These are phyloP conservation scores for Salmo trutta DNA, from an alignment of 2,797 vertebrate species.

Conservation along the genomic window DNA sequence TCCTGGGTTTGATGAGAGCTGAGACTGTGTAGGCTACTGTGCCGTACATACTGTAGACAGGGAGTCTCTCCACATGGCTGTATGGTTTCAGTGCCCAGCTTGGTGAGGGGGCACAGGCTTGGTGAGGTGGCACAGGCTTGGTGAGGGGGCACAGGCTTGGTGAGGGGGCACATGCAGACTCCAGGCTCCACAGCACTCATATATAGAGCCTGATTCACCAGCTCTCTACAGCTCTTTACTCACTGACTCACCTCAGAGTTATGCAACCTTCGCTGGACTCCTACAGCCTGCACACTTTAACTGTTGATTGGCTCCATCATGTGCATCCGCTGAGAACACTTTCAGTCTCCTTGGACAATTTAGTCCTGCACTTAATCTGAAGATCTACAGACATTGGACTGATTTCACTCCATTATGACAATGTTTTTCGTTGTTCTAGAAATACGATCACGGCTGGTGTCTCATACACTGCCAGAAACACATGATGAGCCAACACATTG, in stretches of 20 bases:
- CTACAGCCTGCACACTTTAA: neutral
- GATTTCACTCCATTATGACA: neutral
- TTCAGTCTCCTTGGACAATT: neutral
- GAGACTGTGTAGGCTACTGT: no score
- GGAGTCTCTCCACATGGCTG: no score
- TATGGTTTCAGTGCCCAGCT: no score
- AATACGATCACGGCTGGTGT: neutral
- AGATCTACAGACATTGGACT: neutral
- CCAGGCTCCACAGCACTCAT: neutral
- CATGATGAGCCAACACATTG: neutral
- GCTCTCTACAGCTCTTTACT: neutral
- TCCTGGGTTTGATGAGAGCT: no score
- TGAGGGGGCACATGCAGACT: no score
- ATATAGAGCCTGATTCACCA: conserved; percentile 3
- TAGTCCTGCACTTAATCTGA: neutral
- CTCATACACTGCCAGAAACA: neutral
- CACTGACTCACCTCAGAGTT: conserved; percentile 7
- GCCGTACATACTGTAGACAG: no score
- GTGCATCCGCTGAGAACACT: neutral
- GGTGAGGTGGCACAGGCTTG: no score
- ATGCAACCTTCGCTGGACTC: neutral
- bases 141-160: no score
- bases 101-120: no score
- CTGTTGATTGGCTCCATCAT: conserved; percentile 2
- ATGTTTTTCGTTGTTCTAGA: neutral